Evolutionary conservation across 2,113 vertebrate species (phyloP).

Genomic region (Sebastes schlegelii): DNA sequence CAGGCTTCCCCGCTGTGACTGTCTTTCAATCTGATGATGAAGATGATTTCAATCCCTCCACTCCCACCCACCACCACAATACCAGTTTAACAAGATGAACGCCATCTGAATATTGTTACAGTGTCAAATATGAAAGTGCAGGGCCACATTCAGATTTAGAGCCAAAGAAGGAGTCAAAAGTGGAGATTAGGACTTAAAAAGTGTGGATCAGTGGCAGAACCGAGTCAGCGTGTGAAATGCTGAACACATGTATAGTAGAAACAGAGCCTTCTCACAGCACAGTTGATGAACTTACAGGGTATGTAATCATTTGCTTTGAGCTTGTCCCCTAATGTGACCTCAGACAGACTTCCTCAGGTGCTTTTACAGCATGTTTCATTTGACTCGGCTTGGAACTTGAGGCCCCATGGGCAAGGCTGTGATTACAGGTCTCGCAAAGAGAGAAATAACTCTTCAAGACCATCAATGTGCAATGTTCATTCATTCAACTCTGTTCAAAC

Average conservation of each 20-base stretch:
- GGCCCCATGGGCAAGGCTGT: constrained; percentile 17
- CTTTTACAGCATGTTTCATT: constrained; percentile 30
- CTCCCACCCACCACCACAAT: neutral
- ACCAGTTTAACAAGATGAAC: neutral
- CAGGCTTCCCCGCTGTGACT: neutral
- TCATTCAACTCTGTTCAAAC: constrained; percentile 34
- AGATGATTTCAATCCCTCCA: neutral
- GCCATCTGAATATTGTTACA: neutral
- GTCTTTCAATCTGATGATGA: neutral
- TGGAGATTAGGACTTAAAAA: neutral
- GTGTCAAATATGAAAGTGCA: constrained; percentile 8
- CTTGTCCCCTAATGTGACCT: constrained; percentile 18
- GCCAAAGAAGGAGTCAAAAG: neutral
- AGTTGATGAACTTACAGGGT: neutral
- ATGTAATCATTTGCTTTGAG: neutral
- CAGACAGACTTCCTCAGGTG: constrained; percentile 16
- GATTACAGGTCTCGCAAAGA: constrained; percentile 66
- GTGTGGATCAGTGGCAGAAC: constrained; percentile 1
- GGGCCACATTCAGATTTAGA: neutral
- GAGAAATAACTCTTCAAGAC: constrained; percentile 46
- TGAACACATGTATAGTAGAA: neutral
- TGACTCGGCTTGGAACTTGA: constrained; percentile 7
- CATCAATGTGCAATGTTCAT: constrained; percentile 30
- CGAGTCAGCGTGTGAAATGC: neutral
- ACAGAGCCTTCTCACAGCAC: neutral